Evolutionary conservation across 2,113 vertebrate species (phyloP).

Genomic region (Bothrops jararaca): DNA sequence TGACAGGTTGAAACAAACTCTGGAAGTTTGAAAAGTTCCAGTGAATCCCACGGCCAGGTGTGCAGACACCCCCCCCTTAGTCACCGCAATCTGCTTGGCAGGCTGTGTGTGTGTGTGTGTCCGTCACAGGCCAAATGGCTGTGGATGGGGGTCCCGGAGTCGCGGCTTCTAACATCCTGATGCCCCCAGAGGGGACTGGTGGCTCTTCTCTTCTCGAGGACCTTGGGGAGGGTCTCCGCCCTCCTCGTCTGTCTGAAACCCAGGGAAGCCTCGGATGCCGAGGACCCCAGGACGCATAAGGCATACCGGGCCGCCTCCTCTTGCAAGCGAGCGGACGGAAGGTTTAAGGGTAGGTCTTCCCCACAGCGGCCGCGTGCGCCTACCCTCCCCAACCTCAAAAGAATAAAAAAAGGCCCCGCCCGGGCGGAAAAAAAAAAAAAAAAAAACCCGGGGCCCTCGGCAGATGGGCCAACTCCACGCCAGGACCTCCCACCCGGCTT

Average conservation of each 20-base stretch:
- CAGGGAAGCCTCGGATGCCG: neutral
- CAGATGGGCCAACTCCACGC: conserved; percentile 57
- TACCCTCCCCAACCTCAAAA: too few species aligned
- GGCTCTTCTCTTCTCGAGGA: neutral
- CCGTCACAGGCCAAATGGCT: neutral
- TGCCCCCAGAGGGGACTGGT: neutral
- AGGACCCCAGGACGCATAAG: neutral
- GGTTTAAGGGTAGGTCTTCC: neutral
- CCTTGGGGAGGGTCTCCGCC: neutral
- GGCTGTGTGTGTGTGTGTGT: too few species aligned
- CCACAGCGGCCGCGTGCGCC: conserved; percentile 58
- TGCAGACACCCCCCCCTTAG: neutral
- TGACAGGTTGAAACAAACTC: neutral
- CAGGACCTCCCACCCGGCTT: neutral
- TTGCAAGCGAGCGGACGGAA: neutral
- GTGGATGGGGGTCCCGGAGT: neutral
- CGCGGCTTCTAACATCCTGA: neutral
- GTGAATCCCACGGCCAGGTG: neutral
- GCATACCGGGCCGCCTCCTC: neutral
- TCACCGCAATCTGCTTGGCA: neutral
- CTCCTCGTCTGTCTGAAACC: neutral
- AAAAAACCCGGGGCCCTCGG: too few species aligned
- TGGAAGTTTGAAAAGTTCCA: neutral
- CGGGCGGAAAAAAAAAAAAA: too few species aligned
- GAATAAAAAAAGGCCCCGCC: too few species aligned